Conservation (phyloP, 1,140 invertebrate genomes). For the Psilanteris sp. region DNA sequence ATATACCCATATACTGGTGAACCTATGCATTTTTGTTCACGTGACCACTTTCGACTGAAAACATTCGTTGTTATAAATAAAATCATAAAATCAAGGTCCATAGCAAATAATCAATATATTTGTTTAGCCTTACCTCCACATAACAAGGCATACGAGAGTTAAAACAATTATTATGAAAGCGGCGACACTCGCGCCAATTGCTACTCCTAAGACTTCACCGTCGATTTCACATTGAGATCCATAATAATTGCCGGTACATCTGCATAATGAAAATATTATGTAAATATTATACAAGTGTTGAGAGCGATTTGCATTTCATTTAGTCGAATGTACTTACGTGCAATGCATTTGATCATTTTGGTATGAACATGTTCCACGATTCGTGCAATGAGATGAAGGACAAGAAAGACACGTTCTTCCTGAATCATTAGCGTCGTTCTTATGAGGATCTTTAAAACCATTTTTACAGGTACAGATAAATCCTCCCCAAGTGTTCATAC, state of each 20-base stretch:
- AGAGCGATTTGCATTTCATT: too few relatives aligned
- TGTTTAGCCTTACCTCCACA: constrained; percentile 88
- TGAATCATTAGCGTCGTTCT: constrained; percentile 82
- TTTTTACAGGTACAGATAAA: constrained; percentile 91
- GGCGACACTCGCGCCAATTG: constrained; percentile 92
- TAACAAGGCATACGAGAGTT: constrained; percentile 91
- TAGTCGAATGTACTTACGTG: constrained; percentile 84
- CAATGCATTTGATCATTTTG: constrained; percentile 87
- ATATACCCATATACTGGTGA: constrained; percentile 92
- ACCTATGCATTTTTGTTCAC: constrained; percentile 89
- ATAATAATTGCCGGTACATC: constrained; percentile 92
- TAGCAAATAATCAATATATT: too few relatives aligned
- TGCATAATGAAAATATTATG: constrained; percentile 70
- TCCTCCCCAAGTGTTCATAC: constrained; percentile 93
- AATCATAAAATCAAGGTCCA: too few relatives aligned
- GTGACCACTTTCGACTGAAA: constrained; percentile 89
- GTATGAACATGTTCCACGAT: constrained; percentile 90
- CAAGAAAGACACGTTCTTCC: constrained; percentile 89
- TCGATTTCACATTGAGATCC: constrained; percentile 93
- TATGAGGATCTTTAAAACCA: constrained; percentile 88
- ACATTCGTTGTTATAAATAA: constrained; percentile 7
- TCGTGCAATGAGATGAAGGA: constrained; percentile 88
- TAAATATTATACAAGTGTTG: too few relatives aligned
- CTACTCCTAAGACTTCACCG: constrained; percentile 93
- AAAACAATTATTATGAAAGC: constrained; percentile 93